Conservation (phyloP, 2,797 vertebrate species). For the Micrastur ruficollis region DNA sequence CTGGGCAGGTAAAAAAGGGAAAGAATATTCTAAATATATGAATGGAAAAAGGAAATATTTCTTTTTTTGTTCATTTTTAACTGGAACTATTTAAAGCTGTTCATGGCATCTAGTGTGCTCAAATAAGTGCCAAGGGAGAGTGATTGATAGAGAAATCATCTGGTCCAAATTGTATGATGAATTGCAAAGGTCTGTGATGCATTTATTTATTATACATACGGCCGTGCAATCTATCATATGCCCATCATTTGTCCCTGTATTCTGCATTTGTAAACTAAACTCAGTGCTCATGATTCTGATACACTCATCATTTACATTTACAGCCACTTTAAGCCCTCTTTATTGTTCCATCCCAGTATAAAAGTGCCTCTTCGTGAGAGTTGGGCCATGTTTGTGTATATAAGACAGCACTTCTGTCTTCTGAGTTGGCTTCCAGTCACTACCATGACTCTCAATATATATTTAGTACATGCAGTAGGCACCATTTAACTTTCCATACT, state of each 20-base stretch:
- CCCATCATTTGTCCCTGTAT: background rate
- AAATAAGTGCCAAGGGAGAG: background rate
- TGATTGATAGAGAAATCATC: background rate
- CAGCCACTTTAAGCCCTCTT: background rate
- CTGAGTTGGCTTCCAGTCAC: background rate
- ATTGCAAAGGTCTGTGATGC: background rate
- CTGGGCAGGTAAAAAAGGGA: background rate
- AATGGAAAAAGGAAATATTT: background rate
- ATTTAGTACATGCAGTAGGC: conserved; percentile 56
- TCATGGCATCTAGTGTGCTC: background rate
- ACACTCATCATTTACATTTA: background rate
- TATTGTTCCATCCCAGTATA: background rate
- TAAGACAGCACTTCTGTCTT: background rate
- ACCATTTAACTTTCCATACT: conserved; percentile 58
- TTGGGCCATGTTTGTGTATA: background rate
- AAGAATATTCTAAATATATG: background rate
- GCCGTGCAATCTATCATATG: background rate
- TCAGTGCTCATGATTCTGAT: background rate
- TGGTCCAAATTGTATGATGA: background rate
- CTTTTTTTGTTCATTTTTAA: background rate
- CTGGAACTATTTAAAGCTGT: background rate
- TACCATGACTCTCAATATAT: conserved; percentile 31
- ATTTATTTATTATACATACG: background rate
- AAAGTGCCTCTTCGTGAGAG: background rate
- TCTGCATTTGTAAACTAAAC: background rate